Percentiles rank a stretch among this genome's conserved stretches.
Evolutionary conservation across 2,888 invertebrate genomes (phyloP).

Genomic region (Trichogramma dendrolimi): DNA sequence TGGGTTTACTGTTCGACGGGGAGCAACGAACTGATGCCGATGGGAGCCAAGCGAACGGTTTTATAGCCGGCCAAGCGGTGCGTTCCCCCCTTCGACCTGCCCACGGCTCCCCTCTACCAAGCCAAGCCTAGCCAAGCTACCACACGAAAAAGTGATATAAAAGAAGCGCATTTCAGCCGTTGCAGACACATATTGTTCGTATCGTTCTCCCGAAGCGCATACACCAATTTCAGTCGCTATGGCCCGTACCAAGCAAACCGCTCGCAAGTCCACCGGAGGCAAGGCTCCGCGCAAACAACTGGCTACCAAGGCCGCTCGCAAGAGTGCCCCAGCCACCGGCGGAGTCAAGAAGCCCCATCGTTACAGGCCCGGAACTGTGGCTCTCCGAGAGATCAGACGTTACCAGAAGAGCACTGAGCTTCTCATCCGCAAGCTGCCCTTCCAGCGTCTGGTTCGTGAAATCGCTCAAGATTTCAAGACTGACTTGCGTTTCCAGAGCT

Average conservation of each 20-base stretch:
- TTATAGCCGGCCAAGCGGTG: too few relatives aligned
- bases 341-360: constrained; percentile 16
- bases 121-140: not conserved
- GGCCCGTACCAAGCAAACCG: constrained; percentile 16
- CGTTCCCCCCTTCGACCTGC: too few relatives aligned
- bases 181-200: too few relatives aligned
- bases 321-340: constrained; percentile 10
- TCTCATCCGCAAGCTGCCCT: constrained; percentile 12
- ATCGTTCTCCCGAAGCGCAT: too few relatives aligned
- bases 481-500: constrained; percentile 12
- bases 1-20: too few relatives aligned
- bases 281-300: constrained; percentile 8
- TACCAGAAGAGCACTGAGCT: constrained; percentile 14
- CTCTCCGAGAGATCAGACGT: constrained; percentile 10
- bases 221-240: not conserved
- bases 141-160: not conserved
- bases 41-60: too few relatives aligned
- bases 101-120: not conserved
- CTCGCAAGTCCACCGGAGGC: constrained; percentile 12
- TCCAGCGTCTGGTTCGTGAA: constrained; percentile 13
- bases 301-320: constrained; percentile 8
- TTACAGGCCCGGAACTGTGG: constrained; percentile 12
- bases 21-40: too few relatives aligned
- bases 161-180: too few relatives aligned
- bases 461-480: constrained; percentile 15